Base-by-base conservation (phyloP, 2,797 vertebrate genomes). In the Leptoclinus maculatus region DNA sequence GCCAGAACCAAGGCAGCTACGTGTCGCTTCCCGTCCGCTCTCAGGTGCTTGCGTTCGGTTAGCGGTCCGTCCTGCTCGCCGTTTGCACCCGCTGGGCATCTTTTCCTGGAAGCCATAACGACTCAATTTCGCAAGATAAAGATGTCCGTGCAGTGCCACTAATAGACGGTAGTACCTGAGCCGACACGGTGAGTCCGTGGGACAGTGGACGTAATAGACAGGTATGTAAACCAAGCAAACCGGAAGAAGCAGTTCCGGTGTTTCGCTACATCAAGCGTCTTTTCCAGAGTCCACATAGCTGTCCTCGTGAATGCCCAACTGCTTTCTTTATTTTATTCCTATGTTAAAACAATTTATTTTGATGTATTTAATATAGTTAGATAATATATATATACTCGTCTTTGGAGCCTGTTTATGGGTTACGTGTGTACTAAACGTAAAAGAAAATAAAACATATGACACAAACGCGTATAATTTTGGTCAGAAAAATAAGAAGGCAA, bases 1-100 rank as follows among this genome's bases (percentile, higher is more conserved):
- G 98, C 97, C 75, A 99, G 91, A 4, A 99, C 83, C 64, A 99
- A 23, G 0, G 97, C 98, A 0, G 95, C 94, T 43, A 95, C 54
- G 74, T 97, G 96, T 39, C 66, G 6, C 12, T 63, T 17, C 0
- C 5, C 3, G 0, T 1, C n/a, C 1, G 58, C 21, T 91, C 90
- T 93, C 91, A 81, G 0, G 5, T 16, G n/a, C 66, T 86, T 91
- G 7, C 2, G 0, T 3, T 12, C 17, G 39, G 68, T 1, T n/a
- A 0, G 7, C 5, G 0, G 7, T 1, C 3, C 47, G 36, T 34
- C 64, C 29, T 1, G 23, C 14, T 19, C 34, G 19, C 71, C 79
- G 63, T 65, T 71, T 0, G 49, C 63, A 0, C 1, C 21, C 29
- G 29, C 29, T 5, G 0, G 9, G 3, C 1, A 4, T 1, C 84